Percentiles rank a stretch among this genome's conserved stretches.
Conservation (phyloP, 64 coral and sea anemone species). For the Montipora sp. region DNA sequence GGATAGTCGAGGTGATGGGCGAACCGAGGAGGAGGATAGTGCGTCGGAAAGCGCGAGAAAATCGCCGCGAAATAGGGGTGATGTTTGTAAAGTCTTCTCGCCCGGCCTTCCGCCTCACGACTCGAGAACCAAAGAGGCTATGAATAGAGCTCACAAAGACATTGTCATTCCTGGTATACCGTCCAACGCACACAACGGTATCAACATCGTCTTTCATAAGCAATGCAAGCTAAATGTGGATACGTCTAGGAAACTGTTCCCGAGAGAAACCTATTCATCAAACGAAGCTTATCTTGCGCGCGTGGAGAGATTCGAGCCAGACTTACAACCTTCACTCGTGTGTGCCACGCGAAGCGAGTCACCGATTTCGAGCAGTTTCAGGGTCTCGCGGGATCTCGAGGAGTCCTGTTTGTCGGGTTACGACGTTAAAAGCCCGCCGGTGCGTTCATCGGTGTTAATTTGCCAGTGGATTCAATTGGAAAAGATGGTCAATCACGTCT, state of each 20-base stretch:
- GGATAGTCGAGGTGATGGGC: not conserved
- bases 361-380: not conserved
- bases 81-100: not conserved
- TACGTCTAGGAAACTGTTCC: conserved; percentile 1
- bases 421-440: conserved; percentile 3
- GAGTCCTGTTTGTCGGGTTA: not conserved
- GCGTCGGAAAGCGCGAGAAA: conserved; percentile 12
- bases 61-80: not conserved
- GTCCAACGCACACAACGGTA: conserved; percentile 54
- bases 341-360: conserved; percentile 33
- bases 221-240: conserved; percentile 44
- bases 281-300: conserved; percentile 20
- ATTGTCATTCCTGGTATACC: conserved; percentile 58
- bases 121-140: not conserved
- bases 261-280: conserved; percentile 18
- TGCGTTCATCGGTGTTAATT: not conserved
- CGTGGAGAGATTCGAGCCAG: conserved; percentile 29
- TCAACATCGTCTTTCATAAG: conserved; percentile 78
- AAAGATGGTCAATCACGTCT: conserved; percentile 38
- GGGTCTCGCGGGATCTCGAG: not conserved
- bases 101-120: not conserved
- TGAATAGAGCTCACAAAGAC: not conserved
- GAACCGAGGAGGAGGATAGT: conserved; percentile 1
- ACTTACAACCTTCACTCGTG: conserved; percentile 14
- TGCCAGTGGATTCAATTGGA: conserved; percentile 50